Base-by-base conservation (phyloP, 2,888 invertebrate species). In the Choristoneura rosaceana region DNA sequence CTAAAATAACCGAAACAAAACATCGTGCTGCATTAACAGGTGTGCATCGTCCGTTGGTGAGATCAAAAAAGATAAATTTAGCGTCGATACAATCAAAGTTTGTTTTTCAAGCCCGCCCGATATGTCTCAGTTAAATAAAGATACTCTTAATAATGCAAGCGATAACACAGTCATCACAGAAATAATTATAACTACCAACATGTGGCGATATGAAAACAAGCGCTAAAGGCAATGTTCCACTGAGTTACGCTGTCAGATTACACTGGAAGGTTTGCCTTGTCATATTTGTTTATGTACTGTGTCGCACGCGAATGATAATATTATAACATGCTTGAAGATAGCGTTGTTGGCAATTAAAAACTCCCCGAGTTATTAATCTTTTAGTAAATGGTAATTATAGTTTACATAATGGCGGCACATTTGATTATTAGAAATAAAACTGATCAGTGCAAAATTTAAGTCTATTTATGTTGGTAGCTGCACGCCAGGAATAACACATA, bases 111-210 rank as follows among this genome's bases (percentile, higher is more conserved):
- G 52, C 59, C 64, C 47, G 50, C 63, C 63, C 69, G 41, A 68
- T 68, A 58, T 52, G 59, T 60, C 63, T 60, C 17, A 73, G 34
- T 63, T 34, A 69, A 67, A 69, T 69, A 73, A 64, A 12, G 67
- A 71, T 50, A 55, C 55, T 25, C 50, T 47, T 5, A 67, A 45
- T 52, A 34, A n/a, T 41, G 33, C 50, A 68, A 14, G 52, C 68
- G n/a, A 68, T 63, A 38, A 33, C 41, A 15, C 5, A 67, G n/a
- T 15, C 15, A 68, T 43, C 59, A 73, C 64, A 52, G 47, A 73
- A 74, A 77, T 73, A 75, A 79, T 77, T 77, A 80, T 81, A 81
- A 81, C 78, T 82, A 81, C 79, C 82, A 81, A 81, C 80, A 81
- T 77, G 77, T 77, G 77, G 65, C 74, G 76, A 78, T 74, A 75